A percentile compares a stretch with the other conserved stretches of the same genome.
phyloP scores from a whole-genome alignment of 2,113 vertebrate genomes.

The Archocentrus centrarchus region DNA sequence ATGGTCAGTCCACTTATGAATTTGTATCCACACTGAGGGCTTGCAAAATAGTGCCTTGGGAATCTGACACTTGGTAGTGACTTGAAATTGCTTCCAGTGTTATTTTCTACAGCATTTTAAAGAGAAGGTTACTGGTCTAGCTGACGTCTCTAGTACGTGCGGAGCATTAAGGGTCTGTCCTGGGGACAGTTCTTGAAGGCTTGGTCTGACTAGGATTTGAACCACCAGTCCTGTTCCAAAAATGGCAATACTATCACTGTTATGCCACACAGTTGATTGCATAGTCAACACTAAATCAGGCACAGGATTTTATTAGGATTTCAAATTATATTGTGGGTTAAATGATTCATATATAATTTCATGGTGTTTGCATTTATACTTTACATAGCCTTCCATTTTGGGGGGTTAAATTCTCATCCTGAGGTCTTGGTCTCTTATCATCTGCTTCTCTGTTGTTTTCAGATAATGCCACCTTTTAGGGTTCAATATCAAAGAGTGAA shows the following conservation, averaged over 20 bases:
- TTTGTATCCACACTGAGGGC: neutral
- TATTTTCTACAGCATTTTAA: neutral
- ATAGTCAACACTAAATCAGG: neutral
- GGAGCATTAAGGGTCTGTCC: neutral
- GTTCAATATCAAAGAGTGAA: constrained; percentile 70
- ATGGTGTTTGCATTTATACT: neutral
- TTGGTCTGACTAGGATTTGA: neutral
- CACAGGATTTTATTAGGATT: neutral
- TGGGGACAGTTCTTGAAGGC: neutral
- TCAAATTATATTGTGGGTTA: neutral
- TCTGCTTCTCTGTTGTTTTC: constrained; percentile 62
- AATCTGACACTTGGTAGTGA: neutral
- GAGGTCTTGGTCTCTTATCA: constrained; percentile 57
- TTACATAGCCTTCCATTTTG: neutral
- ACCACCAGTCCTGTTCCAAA: neutral
- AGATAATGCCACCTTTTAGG: constrained; percentile 70
- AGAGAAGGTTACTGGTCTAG: neutral
- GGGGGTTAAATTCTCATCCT: constrained; percentile 28
- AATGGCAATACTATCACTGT: neutral
- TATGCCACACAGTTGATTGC: neutral
- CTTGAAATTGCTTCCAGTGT: neutral
- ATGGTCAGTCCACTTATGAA: no score
- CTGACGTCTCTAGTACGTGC: neutral
- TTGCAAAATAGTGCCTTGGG: no score
- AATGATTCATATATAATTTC: neutral